Percentiles rank a stretch among this genome's conserved stretches.
These are phyloP conservation scores for Cabera pusaria DNA, from an alignment of 2,888 invertebrate genomes.

Conservation along the genomic window DNA sequence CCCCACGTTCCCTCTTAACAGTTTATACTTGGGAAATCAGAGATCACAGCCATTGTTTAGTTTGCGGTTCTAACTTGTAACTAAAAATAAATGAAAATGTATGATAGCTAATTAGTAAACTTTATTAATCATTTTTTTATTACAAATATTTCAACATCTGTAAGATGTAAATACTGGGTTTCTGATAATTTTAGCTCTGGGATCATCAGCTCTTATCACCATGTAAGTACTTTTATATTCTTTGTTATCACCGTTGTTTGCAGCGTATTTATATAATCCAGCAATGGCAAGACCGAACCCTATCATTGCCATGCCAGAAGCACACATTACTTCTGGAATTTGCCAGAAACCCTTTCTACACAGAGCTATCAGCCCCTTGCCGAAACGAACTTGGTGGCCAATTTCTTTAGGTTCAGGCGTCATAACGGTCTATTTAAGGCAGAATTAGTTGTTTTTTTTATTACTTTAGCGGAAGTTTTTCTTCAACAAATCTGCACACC, in stretches of 20 bases:
- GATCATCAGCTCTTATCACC: conserved; percentile 86
- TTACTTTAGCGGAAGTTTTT: too few relatives aligned
- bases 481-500: too few relatives aligned
- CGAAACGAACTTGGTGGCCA: conserved; percentile 55
- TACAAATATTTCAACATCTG: too few relatives aligned
- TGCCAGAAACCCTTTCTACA: conserved; percentile 82
- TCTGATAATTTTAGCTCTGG: conserved; percentile 67
- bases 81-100: too few relatives aligned
- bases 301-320: conserved; percentile 78
- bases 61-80: too few relatives aligned
- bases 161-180: conserved; percentile 54
- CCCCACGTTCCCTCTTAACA: too few relatives aligned
- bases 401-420: conserved; percentile 47
- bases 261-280: conserved; percentile 69
- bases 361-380: conserved; percentile 48
- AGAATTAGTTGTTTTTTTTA: not conserved
- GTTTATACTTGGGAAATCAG: too few relatives aligned
- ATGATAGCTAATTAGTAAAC: too few relatives aligned
- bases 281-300: conserved; percentile 77
- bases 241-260: conserved; percentile 85
- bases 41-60: too few relatives aligned
- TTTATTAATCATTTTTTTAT: too few relatives aligned
- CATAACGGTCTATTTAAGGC: conserved; percentile 28
- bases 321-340: conserved; percentile 87
- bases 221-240: conserved; percentile 84